These are phyloP conservation scores for Sakesphorus luctuosus DNA, from an alignment of 2,113 vertebrate species.

Conservation along the genomic window DNA sequence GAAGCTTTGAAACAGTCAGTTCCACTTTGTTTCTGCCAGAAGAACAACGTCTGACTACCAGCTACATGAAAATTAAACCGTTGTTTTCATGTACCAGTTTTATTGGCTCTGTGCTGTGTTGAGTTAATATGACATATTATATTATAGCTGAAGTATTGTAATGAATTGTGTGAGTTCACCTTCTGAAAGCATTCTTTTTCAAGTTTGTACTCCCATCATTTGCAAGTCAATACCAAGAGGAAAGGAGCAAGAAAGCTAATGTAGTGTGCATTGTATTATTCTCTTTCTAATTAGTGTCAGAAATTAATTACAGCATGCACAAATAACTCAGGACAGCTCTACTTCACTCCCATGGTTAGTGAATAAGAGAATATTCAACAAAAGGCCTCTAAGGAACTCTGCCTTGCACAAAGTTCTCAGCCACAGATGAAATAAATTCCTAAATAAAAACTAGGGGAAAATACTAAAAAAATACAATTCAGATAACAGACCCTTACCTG, in stretches of 20 bases:
- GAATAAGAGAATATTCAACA: not conserved
- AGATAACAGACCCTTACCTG: not conserved
- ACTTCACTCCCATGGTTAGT: not conserved
- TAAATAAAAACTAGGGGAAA: not conserved
- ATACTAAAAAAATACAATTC: not conserved
- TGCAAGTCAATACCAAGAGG: constrained; percentile 1
- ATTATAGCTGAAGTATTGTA: not conserved
- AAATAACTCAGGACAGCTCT: not conserved
- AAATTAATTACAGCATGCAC: constrained; percentile 7
- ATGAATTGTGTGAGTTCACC: not conserved
- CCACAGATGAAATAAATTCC: not conserved
- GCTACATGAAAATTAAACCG: not conserved
- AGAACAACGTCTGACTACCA: not conserved
- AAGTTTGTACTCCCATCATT: not conserved
- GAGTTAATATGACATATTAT: not conserved
- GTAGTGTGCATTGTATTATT: not conserved
- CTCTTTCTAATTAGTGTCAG: not conserved
- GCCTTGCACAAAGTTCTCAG: not conserved
- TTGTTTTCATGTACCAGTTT: not conserved
- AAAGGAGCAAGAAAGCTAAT: not conserved
- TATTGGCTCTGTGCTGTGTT: not conserved
- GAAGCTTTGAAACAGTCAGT: not conserved
- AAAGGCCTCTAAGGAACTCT: not conserved
- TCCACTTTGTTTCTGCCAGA: not conserved
- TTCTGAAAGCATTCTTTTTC: not conserved